Conservation (phyloP, 2,113 vertebrate species). For the Ailurus styani region DNA sequence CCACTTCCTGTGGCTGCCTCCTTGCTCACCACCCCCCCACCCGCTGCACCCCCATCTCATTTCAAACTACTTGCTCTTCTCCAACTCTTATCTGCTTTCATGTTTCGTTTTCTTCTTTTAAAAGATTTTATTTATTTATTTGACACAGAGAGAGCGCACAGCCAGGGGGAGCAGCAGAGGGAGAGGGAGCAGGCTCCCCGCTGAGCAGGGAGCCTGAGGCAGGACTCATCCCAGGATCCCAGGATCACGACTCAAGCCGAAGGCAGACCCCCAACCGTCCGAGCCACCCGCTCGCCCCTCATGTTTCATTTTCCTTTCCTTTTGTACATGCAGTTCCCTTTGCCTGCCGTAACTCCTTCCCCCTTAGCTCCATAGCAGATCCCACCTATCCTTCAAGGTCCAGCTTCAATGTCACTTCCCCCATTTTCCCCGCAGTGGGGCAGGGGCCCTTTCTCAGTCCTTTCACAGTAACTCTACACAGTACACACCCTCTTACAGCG, state of each 20-base stretch:
- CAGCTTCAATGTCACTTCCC: not conserved
- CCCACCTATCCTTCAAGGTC: not conserved
- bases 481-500: not conserved
- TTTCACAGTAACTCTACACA: not conserved
- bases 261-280: not conserved
- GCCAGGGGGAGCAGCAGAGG: not conserved
- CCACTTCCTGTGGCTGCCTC: not conserved
- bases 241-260: not conserved
- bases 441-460: not conserved
- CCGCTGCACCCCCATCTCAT: not conserved
- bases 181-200: not conserved
- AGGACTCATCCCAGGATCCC: too few relatives aligned
- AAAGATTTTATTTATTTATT: not conserved
- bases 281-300: too few relatives aligned
- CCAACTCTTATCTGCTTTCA: not conserved
- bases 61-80: not conserved
- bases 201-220: too few relatives aligned
- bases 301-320: not conserved
- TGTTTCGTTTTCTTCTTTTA: not conserved
- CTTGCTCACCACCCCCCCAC: not conserved
- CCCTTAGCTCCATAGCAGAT: not conserved
- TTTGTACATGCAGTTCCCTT: not conserved
- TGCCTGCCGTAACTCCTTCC: not conserved
- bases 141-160: not conserved
- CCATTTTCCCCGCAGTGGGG: not conserved